These are phyloP conservation scores for Hippoglossus stenolepis DNA, from an alignment of 2,113 vertebrate genomes.

Conservation along the genomic window DNA sequence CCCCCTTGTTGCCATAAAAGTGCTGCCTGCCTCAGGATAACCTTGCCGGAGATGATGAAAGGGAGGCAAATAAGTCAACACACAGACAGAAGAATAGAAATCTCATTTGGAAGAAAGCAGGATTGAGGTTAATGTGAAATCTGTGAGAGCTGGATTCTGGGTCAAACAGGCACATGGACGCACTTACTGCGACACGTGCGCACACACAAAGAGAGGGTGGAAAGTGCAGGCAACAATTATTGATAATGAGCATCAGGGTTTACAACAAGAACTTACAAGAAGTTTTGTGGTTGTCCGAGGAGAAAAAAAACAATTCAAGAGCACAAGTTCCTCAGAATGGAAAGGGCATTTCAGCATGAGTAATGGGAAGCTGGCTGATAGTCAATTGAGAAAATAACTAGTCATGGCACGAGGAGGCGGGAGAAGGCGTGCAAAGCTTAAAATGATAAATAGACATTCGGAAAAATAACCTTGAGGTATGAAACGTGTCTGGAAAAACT, in stretches of 20 bases:
- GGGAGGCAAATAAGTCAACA: constrained; percentile 74
- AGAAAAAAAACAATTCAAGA: constrained; percentile 33
- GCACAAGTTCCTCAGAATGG: constrained; percentile 27
- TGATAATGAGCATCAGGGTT: constrained; percentile 13
- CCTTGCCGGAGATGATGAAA: constrained; percentile 81
- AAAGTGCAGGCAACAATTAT: constrained; percentile 11
- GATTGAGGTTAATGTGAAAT: constrained; percentile 64
- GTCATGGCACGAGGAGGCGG: constrained; percentile 53
- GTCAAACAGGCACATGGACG: constrained; percentile 27
- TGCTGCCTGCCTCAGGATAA: constrained; percentile 76
- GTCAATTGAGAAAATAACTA: constrained; percentile 70
- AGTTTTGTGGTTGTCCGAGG: constrained; percentile 6
- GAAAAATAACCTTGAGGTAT: constrained; percentile 67
- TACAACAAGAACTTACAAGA: background rate
- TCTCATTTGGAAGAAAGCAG: constrained; percentile 69
- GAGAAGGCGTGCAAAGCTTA: constrained; percentile 47
- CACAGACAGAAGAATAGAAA: constrained; percentile 63
- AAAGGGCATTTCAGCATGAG: constrained; percentile 55
- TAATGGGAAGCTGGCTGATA: constrained; percentile 58
- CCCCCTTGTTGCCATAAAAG: constrained; percentile 72
- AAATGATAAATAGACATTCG: constrained; percentile 66
- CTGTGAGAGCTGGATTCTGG: constrained; percentile 28
- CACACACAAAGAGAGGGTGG: background rate
- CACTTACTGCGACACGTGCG: background rate
- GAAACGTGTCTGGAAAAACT: constrained; percentile 27